Evolutionary conservation across 2,113 vertebrate genomes (phyloP).

Genomic region (Lepus americanus): DNA sequence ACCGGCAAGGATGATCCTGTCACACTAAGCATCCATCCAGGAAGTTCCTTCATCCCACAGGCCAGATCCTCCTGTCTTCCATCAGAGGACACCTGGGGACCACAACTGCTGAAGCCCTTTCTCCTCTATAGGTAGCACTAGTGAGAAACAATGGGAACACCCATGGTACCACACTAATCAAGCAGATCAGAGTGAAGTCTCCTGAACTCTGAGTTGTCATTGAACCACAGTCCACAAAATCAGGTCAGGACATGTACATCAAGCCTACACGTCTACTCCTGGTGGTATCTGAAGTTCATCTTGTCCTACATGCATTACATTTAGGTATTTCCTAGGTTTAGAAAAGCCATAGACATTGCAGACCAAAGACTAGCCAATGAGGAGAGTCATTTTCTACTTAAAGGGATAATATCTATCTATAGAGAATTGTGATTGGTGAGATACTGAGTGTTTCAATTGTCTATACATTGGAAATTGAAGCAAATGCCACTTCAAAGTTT

Average conservation of each 20-base stretch:
- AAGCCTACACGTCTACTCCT: not conserved
- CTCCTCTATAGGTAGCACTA: not conserved
- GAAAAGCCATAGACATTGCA: not conserved
- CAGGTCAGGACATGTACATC: not conserved
- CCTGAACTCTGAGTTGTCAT: not conserved
- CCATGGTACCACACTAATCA: too few relatives aligned
- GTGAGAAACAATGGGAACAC: rapidly evolving
- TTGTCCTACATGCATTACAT: not conserved
- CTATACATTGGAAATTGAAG: not conserved
- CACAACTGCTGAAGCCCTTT: rapidly evolving
- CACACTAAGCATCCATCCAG: not conserved
- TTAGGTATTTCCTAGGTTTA: not conserved
- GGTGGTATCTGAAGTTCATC: not conserved
- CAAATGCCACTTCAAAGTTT: not conserved
- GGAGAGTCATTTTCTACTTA: not conserved
- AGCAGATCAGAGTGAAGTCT: not conserved
- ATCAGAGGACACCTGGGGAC: not conserved
- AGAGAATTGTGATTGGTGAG: not conserved
- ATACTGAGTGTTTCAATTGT: not conserved
- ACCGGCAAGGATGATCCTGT: not conserved
- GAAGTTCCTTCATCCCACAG: not conserved
- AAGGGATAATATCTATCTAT: not conserved
- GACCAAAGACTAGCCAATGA: not conserved
- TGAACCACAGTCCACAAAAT: not conserved
- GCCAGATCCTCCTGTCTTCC: rapidly evolving